These are phyloP conservation scores for Chlorospingus flavigularis DNA, from an alignment of 2,797 vertebrate species.

Conservation along the genomic window DNA sequence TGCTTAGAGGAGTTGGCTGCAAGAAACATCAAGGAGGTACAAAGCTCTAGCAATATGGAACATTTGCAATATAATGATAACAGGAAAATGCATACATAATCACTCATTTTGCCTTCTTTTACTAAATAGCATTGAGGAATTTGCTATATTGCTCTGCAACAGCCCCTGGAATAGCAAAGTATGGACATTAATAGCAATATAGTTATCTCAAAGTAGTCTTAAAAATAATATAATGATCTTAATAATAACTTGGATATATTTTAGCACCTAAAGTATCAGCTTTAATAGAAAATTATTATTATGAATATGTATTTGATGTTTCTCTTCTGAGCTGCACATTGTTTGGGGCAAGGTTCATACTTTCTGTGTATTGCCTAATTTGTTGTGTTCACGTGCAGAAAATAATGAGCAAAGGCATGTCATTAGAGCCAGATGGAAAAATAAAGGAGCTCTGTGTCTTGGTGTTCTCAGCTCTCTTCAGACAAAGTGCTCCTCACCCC, in stretches of 20 bases:
- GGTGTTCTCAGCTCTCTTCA: background rate
- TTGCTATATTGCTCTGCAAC: background rate
- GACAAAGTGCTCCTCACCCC: background rate
- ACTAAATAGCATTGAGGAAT: background rate
- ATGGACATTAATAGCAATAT: no score
- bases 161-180: background rate
- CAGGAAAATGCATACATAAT: background rate
- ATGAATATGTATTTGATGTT: background rate
- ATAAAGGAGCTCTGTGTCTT: background rate
- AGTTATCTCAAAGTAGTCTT: background rate
- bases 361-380: background rate
- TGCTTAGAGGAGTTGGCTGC: no score
- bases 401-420: background rate
- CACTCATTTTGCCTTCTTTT: background rate
- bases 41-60: no score
- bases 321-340: background rate
- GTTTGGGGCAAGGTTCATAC: background rate
- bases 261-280: background rate
- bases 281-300: background rate
- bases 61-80: no score
- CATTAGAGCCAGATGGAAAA: background rate
- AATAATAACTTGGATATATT: background rate
- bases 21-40: no score
- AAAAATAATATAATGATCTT: background rate
- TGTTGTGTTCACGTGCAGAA: accelerated